A percentile compares a stretch with the other conserved stretches of the same genome.
Evolutionary conservation across 2,888 invertebrate species (phyloP).

Genomic region (Aphodius sticticus): DNA sequence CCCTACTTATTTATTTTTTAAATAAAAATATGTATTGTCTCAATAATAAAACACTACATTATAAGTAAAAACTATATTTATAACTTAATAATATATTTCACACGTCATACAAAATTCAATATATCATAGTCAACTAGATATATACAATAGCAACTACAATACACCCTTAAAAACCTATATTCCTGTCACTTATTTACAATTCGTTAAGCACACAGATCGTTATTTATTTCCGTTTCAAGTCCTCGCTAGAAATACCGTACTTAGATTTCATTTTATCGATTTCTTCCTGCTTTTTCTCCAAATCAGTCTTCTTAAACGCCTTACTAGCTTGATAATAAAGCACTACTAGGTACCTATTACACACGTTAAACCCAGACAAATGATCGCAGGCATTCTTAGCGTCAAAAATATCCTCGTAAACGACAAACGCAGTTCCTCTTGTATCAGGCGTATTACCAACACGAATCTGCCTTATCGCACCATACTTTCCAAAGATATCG

Average conservation of each 20-base stretch:
- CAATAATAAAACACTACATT: too few relatives aligned
- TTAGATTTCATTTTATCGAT: conserved; percentile 94
- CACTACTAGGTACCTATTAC: conserved; percentile 98
- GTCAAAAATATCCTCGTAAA: conserved; percentile 99
- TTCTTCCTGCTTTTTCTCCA: conserved; percentile 96
- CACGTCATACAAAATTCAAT: neutral
- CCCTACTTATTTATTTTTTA: neutral
- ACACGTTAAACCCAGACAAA: conserved; percentile 98
- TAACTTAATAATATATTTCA: conserved; percentile 1
- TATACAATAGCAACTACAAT: neutral
- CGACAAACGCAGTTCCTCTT: conserved; percentile 98
- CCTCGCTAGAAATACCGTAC: conserved; percentile 72
- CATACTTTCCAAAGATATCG: conserved; percentile 99
- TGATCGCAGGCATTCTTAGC: conserved; percentile 99
- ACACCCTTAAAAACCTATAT: too few relatives aligned
- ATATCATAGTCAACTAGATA: neutral
- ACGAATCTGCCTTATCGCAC: conserved; percentile 97
- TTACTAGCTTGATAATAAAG: conserved; percentile 97
- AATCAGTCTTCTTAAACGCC: conserved; percentile 94
- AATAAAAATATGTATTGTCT: neutral
- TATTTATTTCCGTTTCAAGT: conserved; percentile 33
- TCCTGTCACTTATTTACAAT: too few relatives aligned
- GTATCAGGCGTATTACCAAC: conserved; percentile 98
- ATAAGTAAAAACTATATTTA: neutral
- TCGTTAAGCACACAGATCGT: too few relatives aligned